Conservation (phyloP, 2,888 invertebrate species). For the Melanostoma mellinum region DNA sequence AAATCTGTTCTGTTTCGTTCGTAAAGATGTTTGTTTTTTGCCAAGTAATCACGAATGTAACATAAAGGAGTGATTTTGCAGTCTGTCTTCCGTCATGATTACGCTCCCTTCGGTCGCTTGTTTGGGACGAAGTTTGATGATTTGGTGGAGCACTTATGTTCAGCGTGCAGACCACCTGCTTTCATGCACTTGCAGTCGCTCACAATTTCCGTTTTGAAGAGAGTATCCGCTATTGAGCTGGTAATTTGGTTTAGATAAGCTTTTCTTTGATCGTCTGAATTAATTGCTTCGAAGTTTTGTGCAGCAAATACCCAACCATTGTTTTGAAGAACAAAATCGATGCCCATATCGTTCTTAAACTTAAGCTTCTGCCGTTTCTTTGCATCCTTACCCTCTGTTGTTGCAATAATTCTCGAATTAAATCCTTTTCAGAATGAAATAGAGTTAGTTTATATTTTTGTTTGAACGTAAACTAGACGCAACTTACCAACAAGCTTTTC, state of each 20-base stretch:
- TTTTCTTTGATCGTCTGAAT: conserved; percentile 76
- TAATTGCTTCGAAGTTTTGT: conserved; percentile 78
- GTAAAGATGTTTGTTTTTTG: too few relatives aligned
- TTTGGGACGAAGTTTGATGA: conserved; percentile 78
- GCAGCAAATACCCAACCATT: conserved; percentile 81
- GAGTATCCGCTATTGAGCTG: conserved; percentile 79
- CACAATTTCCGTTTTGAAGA: conserved; percentile 80
- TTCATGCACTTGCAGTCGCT: conserved; percentile 79
- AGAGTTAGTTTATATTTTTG: conserved; percentile 7
- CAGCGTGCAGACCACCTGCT: conserved; percentile 77
- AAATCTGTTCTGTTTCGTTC: too few relatives aligned
- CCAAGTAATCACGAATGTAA: too few relatives aligned
- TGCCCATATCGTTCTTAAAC: conserved; percentile 85
- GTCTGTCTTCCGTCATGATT: not conserved
- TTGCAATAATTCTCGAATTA: conserved; percentile 85
- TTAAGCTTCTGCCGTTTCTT: conserved; percentile 85
- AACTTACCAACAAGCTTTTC: conserved; percentile 81
- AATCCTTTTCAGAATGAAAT: conserved; percentile 81
- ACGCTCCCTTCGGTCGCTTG: conserved; percentile 77
- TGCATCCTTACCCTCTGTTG: conserved; percentile 85
- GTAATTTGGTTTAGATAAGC: conserved; percentile 77
- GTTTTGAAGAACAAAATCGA: conserved; percentile 84
- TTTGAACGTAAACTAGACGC: not conserved
- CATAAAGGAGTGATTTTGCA: too few relatives aligned
- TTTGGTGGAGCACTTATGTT: conserved; percentile 78